phyloP scores from a whole-genome alignment of 37 sponge, comb jelly and placozoan species.

The Aplysina aerophoba region DNA sequence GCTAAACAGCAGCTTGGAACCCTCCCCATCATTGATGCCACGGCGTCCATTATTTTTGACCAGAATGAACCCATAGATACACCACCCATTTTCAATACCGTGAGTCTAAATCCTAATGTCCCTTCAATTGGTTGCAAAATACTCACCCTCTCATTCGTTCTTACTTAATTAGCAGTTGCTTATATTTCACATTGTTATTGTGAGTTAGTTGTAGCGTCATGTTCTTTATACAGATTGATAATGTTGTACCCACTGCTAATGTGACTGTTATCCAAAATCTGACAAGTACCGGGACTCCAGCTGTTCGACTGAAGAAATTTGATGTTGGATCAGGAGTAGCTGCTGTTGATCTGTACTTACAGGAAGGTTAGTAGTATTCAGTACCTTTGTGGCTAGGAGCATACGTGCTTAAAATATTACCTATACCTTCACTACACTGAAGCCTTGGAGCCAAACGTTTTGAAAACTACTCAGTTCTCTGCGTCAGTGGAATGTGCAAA shows the following conservation, averaged over 20 bases:
- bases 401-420: no score
- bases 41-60: constrained; percentile 35
- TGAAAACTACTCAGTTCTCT: no score
- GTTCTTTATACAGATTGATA: constrained; percentile 1
- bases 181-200: no score
- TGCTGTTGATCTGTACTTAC: constrained; percentile 1
- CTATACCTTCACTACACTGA: no score
- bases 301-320: constrained; percentile 6
- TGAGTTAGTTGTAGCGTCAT: not conserved
- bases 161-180: no score
- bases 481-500: no score
- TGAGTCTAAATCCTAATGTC: no score
- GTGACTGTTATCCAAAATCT: not conserved
- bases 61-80: constrained; percentile 38
- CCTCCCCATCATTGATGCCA: constrained; percentile 25
- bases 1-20: not conserved
- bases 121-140: no score
- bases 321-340: constrained; percentile 24
- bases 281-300: not conserved
- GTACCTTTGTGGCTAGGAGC: not conserved
- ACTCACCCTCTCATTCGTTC: no score
- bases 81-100: constrained; percentile 40
- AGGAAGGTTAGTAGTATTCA: constrained; percentile 9
- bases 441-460: no score
- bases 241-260: not conserved